Evolutionary conservation across 1,140 invertebrate species (phyloP), one percentile per base, ranked within the genome.

Genomic region (Trachymyrmex cornetzi): DNA sequence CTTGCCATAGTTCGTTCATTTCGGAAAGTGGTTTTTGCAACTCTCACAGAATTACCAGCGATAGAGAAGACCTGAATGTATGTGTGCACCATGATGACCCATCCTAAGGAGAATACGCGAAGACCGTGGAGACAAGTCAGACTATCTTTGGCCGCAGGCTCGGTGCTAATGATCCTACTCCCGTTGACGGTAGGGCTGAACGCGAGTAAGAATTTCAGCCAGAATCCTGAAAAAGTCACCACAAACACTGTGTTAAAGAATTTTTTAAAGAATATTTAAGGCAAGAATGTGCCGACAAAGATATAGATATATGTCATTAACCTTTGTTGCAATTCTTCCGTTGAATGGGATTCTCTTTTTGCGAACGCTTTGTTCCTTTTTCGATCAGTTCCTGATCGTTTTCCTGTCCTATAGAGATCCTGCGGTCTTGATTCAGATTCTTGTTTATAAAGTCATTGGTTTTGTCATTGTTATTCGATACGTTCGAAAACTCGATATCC

Each of bases 71-170:
- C 96, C 91, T 98, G 97, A 22, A 98, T 95, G 94, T 98, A 98
- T 0, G 98, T 98, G 93, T 99, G 98, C 5, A 98, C 98, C 96
- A 99, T 96, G 86, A 99, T 98, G n/a, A 99, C 98, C 98, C 98
- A 99, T 0, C 97, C 96, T 81, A 99, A 96, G 11, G 98, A 98
- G 85, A 99, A 95, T 63, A 99, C 98, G 67, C 98, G 96, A 59
- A 98, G 95, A 1, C 98, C 98, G 90, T 98, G 98, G n/a, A 98
- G 95, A 91, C 97, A 98, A 66, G 96, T 97, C 2, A 98, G 96
- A 34, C 97, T 97, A 50, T 97, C 97, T 87, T 97, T 93, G 0
- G 96, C 94, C 34, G 96, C 94, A 0, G 94, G 95, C 55, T 96
- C 96, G 2, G 96, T 96, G 72, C 96, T 96, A 3, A 97, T 87